These are phyloP conservation scores for Parapsyche elsis DNA, from an alignment of 1,140 invertebrate genomes.

Conservation along the genomic window DNA sequence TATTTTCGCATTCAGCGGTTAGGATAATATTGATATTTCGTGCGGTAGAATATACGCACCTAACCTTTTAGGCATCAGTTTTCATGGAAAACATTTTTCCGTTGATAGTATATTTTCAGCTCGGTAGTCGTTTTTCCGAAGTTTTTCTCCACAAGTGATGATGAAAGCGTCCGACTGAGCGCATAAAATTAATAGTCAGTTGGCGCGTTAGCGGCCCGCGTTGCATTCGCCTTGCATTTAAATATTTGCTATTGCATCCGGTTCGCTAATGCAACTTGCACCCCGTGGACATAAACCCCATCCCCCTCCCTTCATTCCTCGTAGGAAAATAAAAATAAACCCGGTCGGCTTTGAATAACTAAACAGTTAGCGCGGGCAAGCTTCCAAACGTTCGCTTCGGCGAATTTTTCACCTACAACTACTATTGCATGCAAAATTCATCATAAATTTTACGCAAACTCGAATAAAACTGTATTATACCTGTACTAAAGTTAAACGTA, in stretches of 20 bases:
- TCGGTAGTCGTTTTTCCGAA: no score
- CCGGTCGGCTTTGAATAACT: constrained; percentile 1
- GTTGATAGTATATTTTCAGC: no score
- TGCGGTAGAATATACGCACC: no score
- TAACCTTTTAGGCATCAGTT: no score
- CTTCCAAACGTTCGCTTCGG: background rate
- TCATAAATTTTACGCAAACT: background rate
- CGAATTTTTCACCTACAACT: background rate
- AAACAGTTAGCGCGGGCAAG: constrained; percentile 9
- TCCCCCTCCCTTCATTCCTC: no score
- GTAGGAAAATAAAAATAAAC: background rate
- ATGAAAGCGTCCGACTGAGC: no score
- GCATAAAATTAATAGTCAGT: constrained; percentile 8
- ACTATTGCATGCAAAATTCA: background rate
- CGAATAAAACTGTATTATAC: no score
- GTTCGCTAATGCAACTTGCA: background rate
- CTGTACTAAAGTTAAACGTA: no score
- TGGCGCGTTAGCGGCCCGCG: background rate
- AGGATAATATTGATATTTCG: no score
- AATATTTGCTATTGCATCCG: constrained; percentile 4
- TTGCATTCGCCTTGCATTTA: constrained; percentile 1
- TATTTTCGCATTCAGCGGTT: no score
- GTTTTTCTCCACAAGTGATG: no score
- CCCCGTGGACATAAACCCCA: background rate
- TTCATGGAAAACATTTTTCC: no score